Base-by-base conservation (phyloP, 2,888 invertebrate genomes). In the Teleogryllus oceanicus region DNA sequence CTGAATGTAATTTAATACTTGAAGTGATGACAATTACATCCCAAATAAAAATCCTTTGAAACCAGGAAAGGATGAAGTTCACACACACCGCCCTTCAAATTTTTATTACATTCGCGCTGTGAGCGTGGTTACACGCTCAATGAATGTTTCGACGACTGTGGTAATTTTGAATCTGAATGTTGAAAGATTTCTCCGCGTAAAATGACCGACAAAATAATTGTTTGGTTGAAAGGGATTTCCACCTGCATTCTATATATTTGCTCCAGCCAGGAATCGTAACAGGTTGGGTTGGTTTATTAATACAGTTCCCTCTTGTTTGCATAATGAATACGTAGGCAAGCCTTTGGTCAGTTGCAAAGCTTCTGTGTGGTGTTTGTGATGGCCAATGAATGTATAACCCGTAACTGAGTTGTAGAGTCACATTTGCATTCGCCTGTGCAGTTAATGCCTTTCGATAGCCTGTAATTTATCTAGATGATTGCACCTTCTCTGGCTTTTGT, bases 291-390 rank as follows among this genome's bases (percentile, higher is more conserved):
- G 12, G 16, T 62, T n/a, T 62, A 62, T 62, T 62, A 62, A 62
- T 62, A 62, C 62, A 62, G 12, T n/a, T 18, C n/a, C 62, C n/a
- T 13, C 16, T 62, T 62, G n/a, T 62, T 62, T 62, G 62, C 62
- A 62, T 62, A 62, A 62, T 62, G 62, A 62, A 62, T 62, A 62
- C 62, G n/a, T 62, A 62, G 62, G 16, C 16, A 62, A 18, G 62
- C 62, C 62, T 62, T 62, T 62, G 62, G 62, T n/a, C 13, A 13
- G 62, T 18, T n/a, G 62, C 16, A n/a, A 62, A 62, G 37, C 62
- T 62, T 62, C 62, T 62, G 62, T n/a, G n/a, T n/a, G 13, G 62
- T n/a, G 62, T n/a, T 62, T 62, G 62, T 62, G 62, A 62, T 62
- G 62, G n/a, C n/a, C 62, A 62, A 12, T 62, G 62, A 62, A 62